Percentiles rank a stretch among this genome's conserved stretches.
These are phyloP conservation scores for Pygmarrhopalites habei DNA, from an alignment of 1,140 invertebrate species.

Conservation along the genomic window DNA sequence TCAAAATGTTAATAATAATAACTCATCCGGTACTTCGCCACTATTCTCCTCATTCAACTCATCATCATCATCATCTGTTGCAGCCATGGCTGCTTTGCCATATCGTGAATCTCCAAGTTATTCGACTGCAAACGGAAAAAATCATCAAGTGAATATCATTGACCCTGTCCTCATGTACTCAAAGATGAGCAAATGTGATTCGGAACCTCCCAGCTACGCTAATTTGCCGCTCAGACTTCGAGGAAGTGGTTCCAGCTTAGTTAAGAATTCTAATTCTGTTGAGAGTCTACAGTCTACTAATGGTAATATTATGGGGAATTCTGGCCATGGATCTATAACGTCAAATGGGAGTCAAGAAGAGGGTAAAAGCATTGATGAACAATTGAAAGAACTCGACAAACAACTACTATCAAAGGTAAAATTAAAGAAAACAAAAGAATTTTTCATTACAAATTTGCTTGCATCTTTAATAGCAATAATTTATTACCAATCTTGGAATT, in stretches of 20 bases:
- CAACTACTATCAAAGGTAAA: constrained; percentile 54
- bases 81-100: constrained; percentile 7
- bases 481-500: too few relatives aligned
- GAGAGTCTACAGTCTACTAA: constrained; percentile 31
- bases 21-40: not conserved
- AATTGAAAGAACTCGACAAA: constrained; percentile 70
- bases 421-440: not conserved
- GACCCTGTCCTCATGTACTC: constrained; percentile 16
- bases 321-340: constrained; percentile 40
- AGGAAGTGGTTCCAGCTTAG: constrained; percentile 35
- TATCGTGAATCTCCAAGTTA: constrained; percentile 36
- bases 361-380: constrained; percentile 68
- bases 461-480: not conserved
- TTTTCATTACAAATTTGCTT: constrained; percentile 4
- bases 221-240: constrained; percentile 37
- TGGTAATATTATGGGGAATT: constrained; percentile 4
- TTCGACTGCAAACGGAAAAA: not conserved
- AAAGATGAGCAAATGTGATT: constrained; percentile 35
- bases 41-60: constrained; percentile 9
- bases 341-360: constrained; percentile 59
- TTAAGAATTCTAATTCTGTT: constrained; percentile 30
- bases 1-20: not conserved
- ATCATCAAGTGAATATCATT: constrained; percentile 13
- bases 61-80: constrained; percentile 12
- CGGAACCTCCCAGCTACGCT: constrained; percentile 36